Base-by-base conservation (phyloP, 2,797 vertebrate genomes). In the Cichlasoma orientale region DNA sequence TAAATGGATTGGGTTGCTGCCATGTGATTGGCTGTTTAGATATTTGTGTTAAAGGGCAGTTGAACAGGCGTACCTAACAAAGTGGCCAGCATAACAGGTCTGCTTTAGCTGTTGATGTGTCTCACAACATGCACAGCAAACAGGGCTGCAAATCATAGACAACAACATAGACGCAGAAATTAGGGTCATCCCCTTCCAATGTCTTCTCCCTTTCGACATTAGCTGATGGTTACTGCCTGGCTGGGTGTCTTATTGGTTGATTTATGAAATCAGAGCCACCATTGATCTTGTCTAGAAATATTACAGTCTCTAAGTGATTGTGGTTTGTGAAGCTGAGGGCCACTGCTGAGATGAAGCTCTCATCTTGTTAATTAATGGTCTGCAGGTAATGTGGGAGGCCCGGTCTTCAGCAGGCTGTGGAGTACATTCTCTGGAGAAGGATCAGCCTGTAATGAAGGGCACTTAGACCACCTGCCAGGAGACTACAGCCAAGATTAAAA, bases 291-390 rank as follows among this genome's bases (percentile, higher is more conserved):
- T 83, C 69, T 77, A 56, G 78, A 79, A 63, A 69, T 88, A 84
- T 89, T 75, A 88, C 78, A 72, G 86, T 50, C 69, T 66, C 72
- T 90, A 84, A 87, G 79, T 83, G 85, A 91, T 82, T 72, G 80
- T 33, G 74, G 73, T 86, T 87, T 86, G 82, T 75, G 58, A 86
- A 86, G 87, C 78, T 83, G 79, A 88, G 82, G 72, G 74, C 82
- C 75, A 75, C 81, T 72, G 82, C 75, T 82, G 71, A 72, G 84
- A 86, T 38, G 78, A 74, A 76, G 86, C 79, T 73, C 86, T 88
- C 84, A 59, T 82, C 84, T 84, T 66, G 76, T 87, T 93, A 93
- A 95, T 94, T 87, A 94, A 94, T 92, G 85, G 84, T 84, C 72
- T 90, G 85, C 77, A 90, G 87, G 89, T 92, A 85, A 83, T 81